Evolutionary conservation across 2,113 vertebrate genomes (phyloP), one percentile per base, ranked within the genome.

Genomic region (Oryzias javanicus): DNA sequence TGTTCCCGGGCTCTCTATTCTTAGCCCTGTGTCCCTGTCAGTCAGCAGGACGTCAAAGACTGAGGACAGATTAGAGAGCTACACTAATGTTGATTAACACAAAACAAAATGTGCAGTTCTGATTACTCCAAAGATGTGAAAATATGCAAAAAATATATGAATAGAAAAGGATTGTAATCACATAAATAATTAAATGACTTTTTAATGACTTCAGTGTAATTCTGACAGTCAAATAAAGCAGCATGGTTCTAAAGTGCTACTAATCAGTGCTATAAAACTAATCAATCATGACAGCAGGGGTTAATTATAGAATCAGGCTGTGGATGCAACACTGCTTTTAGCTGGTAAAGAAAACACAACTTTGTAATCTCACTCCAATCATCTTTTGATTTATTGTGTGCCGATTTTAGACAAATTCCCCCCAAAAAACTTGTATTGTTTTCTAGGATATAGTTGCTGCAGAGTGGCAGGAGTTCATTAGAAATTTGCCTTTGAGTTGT

Each of bases 1-100:
- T 64, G 78, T 81, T 73, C 42, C 22, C 54, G 27, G 47, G 15
- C 15, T 72, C 59, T 70, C 80, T 85, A 83, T 87, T 87, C 79
- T 85, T 83, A 84, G 79, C 55, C 4, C 61, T 4, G 44, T 63
- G 73, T 72, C 67, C 45, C 72, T 48, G 70, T 68, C 64, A 72
- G 70, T 68, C 64, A 72, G 48, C 61, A 19, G 53, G 46, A 64
- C 59, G 74, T 70, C 75, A 76, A 75, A 80, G 74, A 58, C 22
- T 24, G 42, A 55, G 55, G 52, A 62, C 48, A 69, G 80, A 84
- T 86, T 79, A 83, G 17, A 65, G 44, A 76, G 63, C 75, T 55
- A 77, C 51, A 62, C 70, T 67, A 64, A 74, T 60, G 69, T 45
- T 60, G 55, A 85, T 78, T 76, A 70, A 83, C 17, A 14, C 35